Base-by-base conservation (phyloP, 2,888 invertebrate genomes). In the Morpho achilles region DNA sequence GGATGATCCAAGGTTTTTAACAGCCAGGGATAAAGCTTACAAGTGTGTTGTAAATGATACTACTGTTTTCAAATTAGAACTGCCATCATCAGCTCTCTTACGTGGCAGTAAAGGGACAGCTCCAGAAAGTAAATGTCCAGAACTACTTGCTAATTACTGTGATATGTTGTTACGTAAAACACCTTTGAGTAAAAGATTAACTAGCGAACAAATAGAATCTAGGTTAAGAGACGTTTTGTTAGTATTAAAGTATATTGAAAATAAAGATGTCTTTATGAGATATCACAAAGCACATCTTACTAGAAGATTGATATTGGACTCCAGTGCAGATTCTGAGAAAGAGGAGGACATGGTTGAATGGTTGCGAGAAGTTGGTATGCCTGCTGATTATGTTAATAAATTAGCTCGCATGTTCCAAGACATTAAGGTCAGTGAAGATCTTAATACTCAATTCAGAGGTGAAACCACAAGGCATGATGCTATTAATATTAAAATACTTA, bases 281-380 rank as follows among this genome's bases (percentile, higher is more conserved):
- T 99, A 98, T 84, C 99, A 99, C 84, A 99, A 99, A 84, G 98
- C 98, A 50, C 99, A 99, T 90, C 92, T 99, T 66, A 99, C 99
- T 7, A 92, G 99, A 73, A 93, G 93, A 73, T 93, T 99, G 67
- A 99, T 99, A 79, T 92, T 99, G 68, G 99, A 99, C 80, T 98
- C 98, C 16, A 98, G 98, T 76, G 98, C 99, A 1, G 99, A 99
- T 87, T 98, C 98, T 68, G 99, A 99, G 82, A 99, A 99, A 77
- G 99, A 99, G 84, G 99, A 99, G 85, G 98, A 98, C 77, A 99
- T 99, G 97, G 99, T 99, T 0, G 98, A 98, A 79, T 98, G 98
- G 98, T 93, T 97, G 52, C 92, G 98, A 69, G 99, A 99, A 86
- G 98, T 98, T 10, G 99, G 99, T 41, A 99, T 99, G 99, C 99